Conservation (phyloP, 2,888 invertebrate species). For the Chrysomela aeneicollis region DNA sequence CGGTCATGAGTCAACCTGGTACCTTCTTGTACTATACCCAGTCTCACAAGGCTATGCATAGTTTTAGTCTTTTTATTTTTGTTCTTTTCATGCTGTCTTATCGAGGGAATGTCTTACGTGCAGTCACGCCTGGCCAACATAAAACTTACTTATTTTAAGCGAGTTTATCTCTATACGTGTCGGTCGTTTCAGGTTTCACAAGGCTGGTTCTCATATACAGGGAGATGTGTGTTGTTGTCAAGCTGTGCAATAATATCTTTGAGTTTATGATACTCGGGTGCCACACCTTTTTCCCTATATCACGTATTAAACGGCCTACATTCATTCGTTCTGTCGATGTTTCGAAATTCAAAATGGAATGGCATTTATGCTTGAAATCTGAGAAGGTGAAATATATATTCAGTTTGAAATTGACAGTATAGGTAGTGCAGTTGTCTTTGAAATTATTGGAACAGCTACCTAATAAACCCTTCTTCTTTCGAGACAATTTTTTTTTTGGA, state of each 20-base stretch:
- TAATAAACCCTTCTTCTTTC: no score
- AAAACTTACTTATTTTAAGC: slow-evolving; percentile 47
- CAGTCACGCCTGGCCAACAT: slow-evolving; percentile 45
- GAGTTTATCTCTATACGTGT: slow-evolving; percentile 49
- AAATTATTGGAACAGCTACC: no score
- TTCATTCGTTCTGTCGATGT: no score
- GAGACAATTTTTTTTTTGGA: no score
- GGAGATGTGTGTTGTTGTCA: slow-evolving; percentile 54
- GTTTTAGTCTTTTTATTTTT: slow-evolving; percentile 29
- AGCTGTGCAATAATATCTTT: slow-evolving; percentile 54
- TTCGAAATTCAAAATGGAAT: background rate
- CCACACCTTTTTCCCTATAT: slow-evolving; percentile 29
- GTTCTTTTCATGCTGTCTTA: slow-evolving; percentile 38
- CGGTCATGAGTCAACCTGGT: slow-evolving; percentile 23
- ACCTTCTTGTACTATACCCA: slow-evolving; percentile 12
- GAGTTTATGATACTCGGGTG: slow-evolving; percentile 49
- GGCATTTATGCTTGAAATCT: background rate
- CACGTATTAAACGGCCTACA: background rate
- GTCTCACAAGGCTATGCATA: slow-evolving; percentile 11
- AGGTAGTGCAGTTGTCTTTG: no score
- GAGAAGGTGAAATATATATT: no score
- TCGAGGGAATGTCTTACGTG: slow-evolving; percentile 38
- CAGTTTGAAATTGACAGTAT: no score
- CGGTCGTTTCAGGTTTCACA: slow-evolving; percentile 44
- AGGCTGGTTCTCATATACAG: slow-evolving; percentile 35